Base-by-base conservation (phyloP, 2,113 vertebrate species). In the Lophotis ruficrista region DNA sequence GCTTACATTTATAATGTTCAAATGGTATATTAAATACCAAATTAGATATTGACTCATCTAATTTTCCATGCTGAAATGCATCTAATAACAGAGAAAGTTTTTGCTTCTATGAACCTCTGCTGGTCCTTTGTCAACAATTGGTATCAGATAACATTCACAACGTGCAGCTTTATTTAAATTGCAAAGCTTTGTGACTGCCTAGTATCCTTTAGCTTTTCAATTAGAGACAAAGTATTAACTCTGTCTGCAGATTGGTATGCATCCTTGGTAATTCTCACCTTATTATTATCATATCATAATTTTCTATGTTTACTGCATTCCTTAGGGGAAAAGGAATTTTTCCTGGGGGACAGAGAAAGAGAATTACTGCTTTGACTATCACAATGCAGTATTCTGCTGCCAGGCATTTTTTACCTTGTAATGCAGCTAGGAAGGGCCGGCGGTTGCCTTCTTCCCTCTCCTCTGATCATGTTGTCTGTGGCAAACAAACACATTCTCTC, bases 11-110 rank as follows among this genome's bases (percentile, higher is more conserved):
- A 37, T 3, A 2, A 28, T 65, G 53, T 68, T 87, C 87, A 75
- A 89, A 92, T 87, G 50, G n/a, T 84, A 37, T 85, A 89, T 92
- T 93, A 96, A 96, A 91, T 91, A 84, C 50, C 43, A 89, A 84
- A 92, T 92, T 69, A 89, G 73, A 72, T 76, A 94, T 75, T 20
- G 5, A 91, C 61, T 95, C 83, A 54, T 60, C 37, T 76, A 47
- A 95, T 89, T 96, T 90, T 79, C 41, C 10, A 3, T 64, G 41
- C 16, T 84, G 75, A 87, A 92, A 94, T 48, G 77, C 66, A 76
- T 53, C 24, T 80, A 91, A 79, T 56, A 43, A 43, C 9, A 51
- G 41, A 50, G 65, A 53, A 93, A 90, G 56, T 76, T 94, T 94
- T 87, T 92, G 48, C 61, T 85, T 85, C 65, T 65, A 15, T 61